Conservation (phyloP, 2,888 invertebrate species). For the Lepidocyrtoides sp. region DNA sequence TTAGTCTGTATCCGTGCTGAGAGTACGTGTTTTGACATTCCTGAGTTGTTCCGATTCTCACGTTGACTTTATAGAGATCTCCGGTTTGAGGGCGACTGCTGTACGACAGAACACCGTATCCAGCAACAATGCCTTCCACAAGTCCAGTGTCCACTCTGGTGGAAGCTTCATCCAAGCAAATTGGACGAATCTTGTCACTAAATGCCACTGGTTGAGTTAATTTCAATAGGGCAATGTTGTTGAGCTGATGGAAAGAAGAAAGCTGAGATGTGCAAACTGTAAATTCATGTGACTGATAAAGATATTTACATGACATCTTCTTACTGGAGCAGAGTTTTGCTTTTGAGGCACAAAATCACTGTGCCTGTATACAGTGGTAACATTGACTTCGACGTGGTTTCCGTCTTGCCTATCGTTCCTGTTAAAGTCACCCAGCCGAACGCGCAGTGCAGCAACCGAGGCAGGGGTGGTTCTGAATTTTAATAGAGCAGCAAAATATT, state of each 20-base stretch:
- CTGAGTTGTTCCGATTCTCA: constrained; percentile 93
- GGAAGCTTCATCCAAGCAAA: constrained; percentile 90
- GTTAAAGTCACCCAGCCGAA: constrained; percentile 94
- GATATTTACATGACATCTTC: neutral
- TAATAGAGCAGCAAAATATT: too few species aligned
- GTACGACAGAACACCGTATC: constrained; percentile 81
- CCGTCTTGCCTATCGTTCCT: constrained; percentile 92
- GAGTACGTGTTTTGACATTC: constrained; percentile 90
- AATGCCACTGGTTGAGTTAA: constrained; percentile 89
- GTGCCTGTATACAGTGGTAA: constrained; percentile 94
- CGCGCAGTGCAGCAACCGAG: constrained; percentile 92
- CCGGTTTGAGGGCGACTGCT: constrained; percentile 94
- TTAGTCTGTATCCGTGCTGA: constrained; percentile 70
- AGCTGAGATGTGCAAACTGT: neutral
- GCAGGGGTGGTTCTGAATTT: constrained; percentile 72
- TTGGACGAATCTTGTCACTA: constrained; percentile 91
- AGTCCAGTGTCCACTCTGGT: constrained; percentile 75
- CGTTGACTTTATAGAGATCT: constrained; percentile 93
- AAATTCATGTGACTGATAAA: neutral
- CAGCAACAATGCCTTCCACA: constrained; percentile 81
- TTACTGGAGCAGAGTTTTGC: constrained; percentile 86
- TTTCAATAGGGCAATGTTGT: constrained; percentile 80
- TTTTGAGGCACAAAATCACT: constrained; percentile 94
- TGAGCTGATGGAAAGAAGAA: constrained; percentile 55
- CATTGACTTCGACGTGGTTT: constrained; percentile 92